These are phyloP conservation scores for Strix uralensis DNA, from an alignment of 2,113 vertebrate species.

Conservation along the genomic window DNA sequence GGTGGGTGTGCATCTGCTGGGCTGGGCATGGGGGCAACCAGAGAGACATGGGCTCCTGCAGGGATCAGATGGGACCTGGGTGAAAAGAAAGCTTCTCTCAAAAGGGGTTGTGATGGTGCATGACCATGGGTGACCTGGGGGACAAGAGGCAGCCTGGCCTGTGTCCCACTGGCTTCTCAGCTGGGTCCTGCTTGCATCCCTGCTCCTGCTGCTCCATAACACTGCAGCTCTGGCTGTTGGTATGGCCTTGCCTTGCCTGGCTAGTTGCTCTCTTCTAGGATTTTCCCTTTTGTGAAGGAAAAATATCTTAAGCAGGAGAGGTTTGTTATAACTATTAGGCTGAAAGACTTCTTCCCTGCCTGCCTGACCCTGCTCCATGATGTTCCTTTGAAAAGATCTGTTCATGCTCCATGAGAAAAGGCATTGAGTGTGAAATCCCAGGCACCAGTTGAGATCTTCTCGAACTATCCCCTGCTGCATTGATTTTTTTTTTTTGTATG, in stretches of 20 bases:
- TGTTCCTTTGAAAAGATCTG: neutral
- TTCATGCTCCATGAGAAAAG: rapidly evolving
- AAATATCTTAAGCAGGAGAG: neutral
- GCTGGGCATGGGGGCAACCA: neutral
- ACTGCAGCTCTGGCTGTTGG: neutral
- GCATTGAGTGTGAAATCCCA: neutral
- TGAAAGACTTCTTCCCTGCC: neutral
- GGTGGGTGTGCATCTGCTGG: neutral
- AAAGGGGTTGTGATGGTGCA: neutral
- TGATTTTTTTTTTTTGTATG: neutral
- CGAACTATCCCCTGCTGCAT: neutral
- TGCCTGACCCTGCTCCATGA: neutral
- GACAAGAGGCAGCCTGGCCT: neutral
- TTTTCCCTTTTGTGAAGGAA: neutral
- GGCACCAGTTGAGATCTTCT: neutral
- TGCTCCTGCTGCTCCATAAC: neutral
- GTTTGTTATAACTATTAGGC: neutral
- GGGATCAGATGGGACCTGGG: rapidly evolving
- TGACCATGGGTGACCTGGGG: neutral
- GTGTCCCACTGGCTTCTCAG: neutral
- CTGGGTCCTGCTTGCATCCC: neutral
- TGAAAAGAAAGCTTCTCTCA: neutral
- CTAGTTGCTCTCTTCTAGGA: neutral
- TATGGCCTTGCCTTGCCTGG: neutral
- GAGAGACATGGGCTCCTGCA: neutral